Evolutionary conservation across 2,113 vertebrate genomes (phyloP).

Genomic region (Apus apus): DNA sequence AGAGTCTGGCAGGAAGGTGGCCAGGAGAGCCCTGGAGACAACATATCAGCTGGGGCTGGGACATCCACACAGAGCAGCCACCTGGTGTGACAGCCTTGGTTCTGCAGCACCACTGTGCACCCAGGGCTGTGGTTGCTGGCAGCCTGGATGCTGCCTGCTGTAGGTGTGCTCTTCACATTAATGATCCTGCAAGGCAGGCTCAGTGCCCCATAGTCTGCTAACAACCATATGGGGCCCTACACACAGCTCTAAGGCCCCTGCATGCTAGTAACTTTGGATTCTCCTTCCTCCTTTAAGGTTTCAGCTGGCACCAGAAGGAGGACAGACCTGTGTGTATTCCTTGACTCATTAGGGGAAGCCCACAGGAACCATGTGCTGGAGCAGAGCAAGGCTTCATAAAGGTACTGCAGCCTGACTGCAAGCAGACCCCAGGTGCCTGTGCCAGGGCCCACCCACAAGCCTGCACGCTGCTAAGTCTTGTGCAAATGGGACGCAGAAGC

Average conservation of each 20-base stretch:
- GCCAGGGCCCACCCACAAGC: not conserved
- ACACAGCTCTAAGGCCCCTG: not conserved
- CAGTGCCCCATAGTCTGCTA: not conserved
- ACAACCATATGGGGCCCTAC: too few species aligned
- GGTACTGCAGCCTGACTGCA: not conserved
- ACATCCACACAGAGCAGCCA: not conserved
- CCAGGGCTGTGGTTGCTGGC: fast-evolving
- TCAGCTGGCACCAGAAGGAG: not conserved
- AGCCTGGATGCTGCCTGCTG: not conserved
- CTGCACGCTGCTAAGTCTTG: not conserved
- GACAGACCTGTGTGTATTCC: not conserved
- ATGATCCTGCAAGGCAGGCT: not conserved
- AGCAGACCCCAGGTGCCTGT: not conserved
- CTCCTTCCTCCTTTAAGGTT: not conserved
- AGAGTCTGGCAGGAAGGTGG: not conserved
- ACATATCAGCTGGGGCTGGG: slow-evolving; percentile 30
- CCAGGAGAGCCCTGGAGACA: not conserved
- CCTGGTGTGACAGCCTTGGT: not conserved
- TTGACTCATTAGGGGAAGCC: not conserved
- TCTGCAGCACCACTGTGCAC: fast-evolving
- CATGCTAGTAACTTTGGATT: not conserved
- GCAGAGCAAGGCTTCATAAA: not conserved
- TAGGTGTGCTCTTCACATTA: not conserved
- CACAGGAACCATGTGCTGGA: not conserved
- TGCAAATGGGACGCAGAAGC: not conserved